Evolutionary conservation across 2,888 invertebrate genomes (phyloP).

Genomic region (Steinernema scapterisci): DNA sequence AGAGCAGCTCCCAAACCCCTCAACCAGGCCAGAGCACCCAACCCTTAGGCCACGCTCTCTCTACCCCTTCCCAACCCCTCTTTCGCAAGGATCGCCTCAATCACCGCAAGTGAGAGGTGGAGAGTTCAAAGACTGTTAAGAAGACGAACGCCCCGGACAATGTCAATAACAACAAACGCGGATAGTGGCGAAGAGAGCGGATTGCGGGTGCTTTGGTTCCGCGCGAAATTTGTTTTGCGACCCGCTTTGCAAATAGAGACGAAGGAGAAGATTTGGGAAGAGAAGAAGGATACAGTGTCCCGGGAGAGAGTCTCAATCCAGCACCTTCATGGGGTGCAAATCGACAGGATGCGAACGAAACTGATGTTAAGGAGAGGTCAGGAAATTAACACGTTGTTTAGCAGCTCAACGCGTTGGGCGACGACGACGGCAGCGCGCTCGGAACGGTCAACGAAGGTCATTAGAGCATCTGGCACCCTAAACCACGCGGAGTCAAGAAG

Average conservation of each 20-base stretch:
- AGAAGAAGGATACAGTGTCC: background rate
- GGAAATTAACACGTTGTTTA: background rate
- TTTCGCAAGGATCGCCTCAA: too few relatives aligned
- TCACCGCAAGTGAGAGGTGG: background rate
- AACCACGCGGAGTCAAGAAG: constrained; percentile 11
- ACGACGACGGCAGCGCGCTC: background rate
- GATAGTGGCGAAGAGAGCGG: too few relatives aligned
- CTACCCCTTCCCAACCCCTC: too few relatives aligned
- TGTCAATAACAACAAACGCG: constrained; percentile 9
- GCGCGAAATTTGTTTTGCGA: constrained; percentile 1
- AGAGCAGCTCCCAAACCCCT: too few relatives aligned
- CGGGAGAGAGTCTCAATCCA: too few relatives aligned
- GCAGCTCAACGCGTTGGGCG: background rate
- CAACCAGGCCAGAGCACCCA: too few relatives aligned
- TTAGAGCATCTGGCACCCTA: constrained; percentile 24
- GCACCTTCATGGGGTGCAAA: too few relatives aligned
- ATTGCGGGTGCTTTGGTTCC: background rate
- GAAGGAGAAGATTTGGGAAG: too few relatives aligned
- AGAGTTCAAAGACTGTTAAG: background rate
- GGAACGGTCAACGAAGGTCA: background rate
- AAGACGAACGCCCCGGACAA: background rate
- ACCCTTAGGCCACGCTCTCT: too few relatives aligned
- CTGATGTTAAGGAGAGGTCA: too few relatives aligned
- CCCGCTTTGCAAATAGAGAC: background rate
- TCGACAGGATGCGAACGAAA: too few relatives aligned